phyloP scores from a whole-genome alignment of 2,113 vertebrate genomes.

The Brachypodius melanocephalos region DNA sequence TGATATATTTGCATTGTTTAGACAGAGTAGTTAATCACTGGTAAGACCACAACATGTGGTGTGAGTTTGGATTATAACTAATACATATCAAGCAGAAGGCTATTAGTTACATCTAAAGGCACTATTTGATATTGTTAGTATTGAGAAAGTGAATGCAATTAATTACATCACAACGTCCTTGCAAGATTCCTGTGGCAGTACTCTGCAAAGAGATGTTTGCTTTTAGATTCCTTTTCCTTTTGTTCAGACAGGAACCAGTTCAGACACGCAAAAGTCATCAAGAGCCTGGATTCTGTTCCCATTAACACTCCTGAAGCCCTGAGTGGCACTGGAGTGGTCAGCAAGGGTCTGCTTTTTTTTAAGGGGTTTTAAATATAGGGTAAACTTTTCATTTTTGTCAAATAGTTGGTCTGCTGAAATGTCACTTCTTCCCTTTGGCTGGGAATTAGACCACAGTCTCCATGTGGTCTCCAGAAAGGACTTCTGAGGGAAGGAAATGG shows the following conservation, averaged over 20 bases:
- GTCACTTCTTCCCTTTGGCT: neutral
- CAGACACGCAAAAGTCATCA: neutral
- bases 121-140: slow-evolving; percentile 4
- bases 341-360: neutral
- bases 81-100: neutral
- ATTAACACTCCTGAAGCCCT: neutral
- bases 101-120: slow-evolving; percentile 44
- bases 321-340: neutral
- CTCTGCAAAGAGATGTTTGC: neutral
- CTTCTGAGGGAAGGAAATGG: neutral
- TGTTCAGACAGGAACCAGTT: neutral
- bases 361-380: neutral
- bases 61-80: slow-evolving; percentile 44
- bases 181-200: neutral
- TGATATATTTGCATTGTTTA: slow-evolving; percentile 36
- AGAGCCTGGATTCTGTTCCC: neutral
- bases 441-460: neutral
- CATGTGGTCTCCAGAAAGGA: neutral
- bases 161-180: neutral
- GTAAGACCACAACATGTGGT: neutral
- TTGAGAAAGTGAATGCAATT: neutral
- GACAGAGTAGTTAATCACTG: slow-evolving; percentile 49
- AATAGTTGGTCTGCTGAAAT: neutral
- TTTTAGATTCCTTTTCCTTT: neutral
- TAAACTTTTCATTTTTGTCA: neutral